Evolutionary conservation across 2,113 vertebrate species (phyloP), one percentile per base, ranked within the genome.

Genomic region (Aleadryas rufinucha): DNA sequence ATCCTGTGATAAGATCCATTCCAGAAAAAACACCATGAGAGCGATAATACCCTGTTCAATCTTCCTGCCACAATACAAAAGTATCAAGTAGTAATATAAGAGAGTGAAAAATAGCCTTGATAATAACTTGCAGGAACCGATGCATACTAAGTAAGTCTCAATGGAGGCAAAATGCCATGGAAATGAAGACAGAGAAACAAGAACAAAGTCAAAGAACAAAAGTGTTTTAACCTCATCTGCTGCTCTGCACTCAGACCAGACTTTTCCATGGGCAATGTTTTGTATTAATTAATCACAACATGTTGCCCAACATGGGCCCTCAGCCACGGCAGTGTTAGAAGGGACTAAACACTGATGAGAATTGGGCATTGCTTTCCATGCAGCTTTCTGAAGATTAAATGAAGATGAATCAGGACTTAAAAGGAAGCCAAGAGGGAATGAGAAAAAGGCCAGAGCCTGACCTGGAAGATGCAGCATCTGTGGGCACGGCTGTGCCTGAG

Each of bases 171-270:
- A 96, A 91, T 56, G 80, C 71, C 85, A 85, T 65, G 57, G 89
- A 86, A 90, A 94, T 72, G 42, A 95, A 97, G 90, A 94, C 54
- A 53, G 49, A 86, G 84, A 94, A 97, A 93, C 37, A 87, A 79
- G 75, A 96, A 93, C 59, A 93, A 87, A 89, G 87, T 72, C 63
- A 83, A 89, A 79, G 80, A 88, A 94, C n/a, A 94, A 63, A 95
- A 83, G 54, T 27, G 57, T 77, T 95, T 88, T 84, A 90, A 84
- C 87, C 57, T 91, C 94, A 42, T 87, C 76, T 93, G 53, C 84
- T 87, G 53, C 24, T 63, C 41, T 84, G 42, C 39, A 16, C 44
- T 77, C 56, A 52, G 88, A 49, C 50, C 31, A 71, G 42, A 17
- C 44, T 85, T 79, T 74, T 69, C 89, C 54, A 44, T 3, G 5